Evolutionary conservation across 2,797 vertebrate species (phyloP), one percentile per base, ranked within the genome.

Genomic region (Masticophis lateralis): DNA sequence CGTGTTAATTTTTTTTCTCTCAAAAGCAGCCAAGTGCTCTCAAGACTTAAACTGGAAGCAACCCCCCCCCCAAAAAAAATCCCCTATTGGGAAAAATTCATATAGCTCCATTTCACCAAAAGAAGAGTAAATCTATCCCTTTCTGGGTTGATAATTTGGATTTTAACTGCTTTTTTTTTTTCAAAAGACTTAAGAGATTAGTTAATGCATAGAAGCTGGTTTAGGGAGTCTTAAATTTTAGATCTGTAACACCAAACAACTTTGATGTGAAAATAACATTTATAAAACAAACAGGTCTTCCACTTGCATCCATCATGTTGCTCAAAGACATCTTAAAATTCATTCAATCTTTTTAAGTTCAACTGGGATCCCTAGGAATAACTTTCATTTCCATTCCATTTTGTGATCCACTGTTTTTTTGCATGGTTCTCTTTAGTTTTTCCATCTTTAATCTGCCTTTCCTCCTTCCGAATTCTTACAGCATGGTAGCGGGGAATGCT

Each of bases 351-450:
- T 92, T 91, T 91, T 43, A 92, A 92, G 86, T 43, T 89, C 89
- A 92, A 47, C 11, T 37, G 13, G 69, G 56, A 20, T 93, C 91
- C 97, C 97, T 98, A 99, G 0, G 98, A 99, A 95, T 98, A 99
- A 96, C 98, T 99, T 97, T 99, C 98, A 53, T 98, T 98, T 97
- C 99, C 98, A 51, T 97, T 98, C 99, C 99, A 99, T 79, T 98
- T 98, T 22, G 98, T 99, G 98, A 99, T 97, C 99, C 99, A 99
- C 91, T 98, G 98, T 96, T 99, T 99, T 95, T 98, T 98, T 93
- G 98, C 98, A 53, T 97, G 97, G 92, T 98, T 96, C 86, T 98
- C 98, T 92, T 97, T 98, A 28, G 95, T 94, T 93, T 98, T 98
- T 86, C 97, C 98, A 1, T 98, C 98, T 94, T 98, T 98, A 91